Base-by-base conservation (phyloP, 2,888 invertebrate genomes). In the Vandiemenella viatica region DNA sequence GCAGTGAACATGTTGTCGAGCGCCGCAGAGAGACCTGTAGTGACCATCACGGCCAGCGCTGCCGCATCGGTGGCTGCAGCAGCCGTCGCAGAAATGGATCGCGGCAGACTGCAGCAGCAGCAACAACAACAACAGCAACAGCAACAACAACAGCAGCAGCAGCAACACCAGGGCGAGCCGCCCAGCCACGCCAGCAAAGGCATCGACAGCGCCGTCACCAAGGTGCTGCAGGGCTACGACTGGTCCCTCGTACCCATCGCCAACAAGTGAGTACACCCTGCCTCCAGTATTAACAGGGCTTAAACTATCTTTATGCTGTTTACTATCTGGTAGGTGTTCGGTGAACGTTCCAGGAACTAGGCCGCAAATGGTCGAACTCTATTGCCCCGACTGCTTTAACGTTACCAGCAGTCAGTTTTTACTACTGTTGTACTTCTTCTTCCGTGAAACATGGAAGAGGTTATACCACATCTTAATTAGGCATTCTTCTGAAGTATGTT, bases 151-250 rank as follows among this genome's bases (percentile, higher is more conserved):
- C 50, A 13, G 54, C 52, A 23, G 57, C 55, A 16, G 53, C 55
- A 13, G 55, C 53, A 19, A 53, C 56, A 40, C 4, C n/a, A 18
- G 32, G 23, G 44, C 32, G 19, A 21, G 22, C 20, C 22, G 13
- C 21, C 22, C n/a, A 37, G 32, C 32, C 47, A 48, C 10, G 44
- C 69, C 57, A 80, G 81, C 60, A 80, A 80, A 62, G 82, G 82
- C 61, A 91, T 95, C 62, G 87, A 87, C 61, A 86, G 86, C 56
- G 92, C 93, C 2, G 93, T 95, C 52, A 83, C 85, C 57, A 88
- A 90, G 66, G 84, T 95, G 50, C 72, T 95, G 55, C 79, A 88
- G 66, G 90, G 84, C 54, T 93, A 92, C 67, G 89, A 95, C 67
- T 93, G 92, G 83, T 83, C 83, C 49, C 75, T 89, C 56, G 85